Percentiles rank a stretch among this genome's conserved stretches.
These are phyloP conservation scores for Enteromius treurensis DNA, from an alignment of 2,797 vertebrate genomes.

Conservation along the genomic window DNA sequence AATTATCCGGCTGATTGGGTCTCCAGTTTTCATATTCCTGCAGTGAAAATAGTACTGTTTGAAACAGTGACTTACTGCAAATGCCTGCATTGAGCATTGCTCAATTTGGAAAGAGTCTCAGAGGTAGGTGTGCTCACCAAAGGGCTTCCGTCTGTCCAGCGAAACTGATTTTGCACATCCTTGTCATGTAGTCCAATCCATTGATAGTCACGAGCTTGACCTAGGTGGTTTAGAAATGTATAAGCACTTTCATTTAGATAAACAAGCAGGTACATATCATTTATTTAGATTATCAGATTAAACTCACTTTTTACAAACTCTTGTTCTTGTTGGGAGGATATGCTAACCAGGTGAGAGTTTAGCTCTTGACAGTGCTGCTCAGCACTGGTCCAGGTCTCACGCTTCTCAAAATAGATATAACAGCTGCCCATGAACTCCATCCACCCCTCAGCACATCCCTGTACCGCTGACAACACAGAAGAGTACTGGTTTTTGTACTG, in stretches of 20 bases:
- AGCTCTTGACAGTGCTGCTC: slow-evolving; percentile 85
- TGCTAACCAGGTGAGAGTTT: slow-evolving; percentile 91
- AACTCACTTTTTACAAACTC: slow-evolving; percentile 90
- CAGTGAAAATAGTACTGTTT: not conserved
- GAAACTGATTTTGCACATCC: slow-evolving; percentile 89
- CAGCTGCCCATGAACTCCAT: slow-evolving; percentile 91
- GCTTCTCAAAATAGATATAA: slow-evolving; percentile 86
- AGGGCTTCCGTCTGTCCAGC: slow-evolving; percentile 89
- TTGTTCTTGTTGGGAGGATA: slow-evolving; percentile 90
- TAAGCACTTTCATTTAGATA: not conserved
- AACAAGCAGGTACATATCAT: not conserved
- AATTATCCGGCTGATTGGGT: slow-evolving; percentile 92
- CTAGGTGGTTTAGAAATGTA: slow-evolving; percentile 58
- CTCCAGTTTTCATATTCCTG: slow-evolving; percentile 94
- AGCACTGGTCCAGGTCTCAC: slow-evolving; percentile 85
- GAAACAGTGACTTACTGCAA: not conserved
- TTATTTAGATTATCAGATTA: not conserved
- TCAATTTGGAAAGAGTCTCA: not conserved
- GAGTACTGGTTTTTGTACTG: not conserved
- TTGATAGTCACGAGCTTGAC: slow-evolving; percentile 84
- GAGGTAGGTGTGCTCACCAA: slow-evolving; percentile 80
- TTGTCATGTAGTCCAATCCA: slow-evolving; percentile 96
- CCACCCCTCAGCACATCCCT: slow-evolving; percentile 89
- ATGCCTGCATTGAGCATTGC: not conserved
- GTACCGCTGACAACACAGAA: slow-evolving; percentile 72